Evolutionary conservation across 2,888 invertebrate species (phyloP).

Genomic region (Myopa tessellatipennis): DNA sequence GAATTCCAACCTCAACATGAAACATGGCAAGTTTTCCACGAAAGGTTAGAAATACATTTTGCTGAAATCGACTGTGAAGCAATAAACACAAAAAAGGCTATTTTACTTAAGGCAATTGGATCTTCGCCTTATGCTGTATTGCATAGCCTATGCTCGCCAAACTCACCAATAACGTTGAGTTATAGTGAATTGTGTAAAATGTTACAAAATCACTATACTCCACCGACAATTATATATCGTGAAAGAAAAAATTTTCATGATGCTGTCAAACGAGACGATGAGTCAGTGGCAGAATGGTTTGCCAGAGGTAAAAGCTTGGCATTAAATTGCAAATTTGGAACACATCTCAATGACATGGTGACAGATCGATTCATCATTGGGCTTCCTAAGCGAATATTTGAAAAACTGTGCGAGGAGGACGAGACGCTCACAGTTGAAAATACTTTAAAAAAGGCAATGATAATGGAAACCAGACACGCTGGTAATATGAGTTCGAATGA

Average conservation of each 20-base stretch:
- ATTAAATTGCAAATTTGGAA: slow-evolving; percentile 43
- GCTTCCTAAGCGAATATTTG: slow-evolving; percentile 38
- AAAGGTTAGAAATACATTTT: too few species aligned
- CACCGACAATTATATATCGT: slow-evolving; percentile 13
- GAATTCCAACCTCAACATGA: too few species aligned
- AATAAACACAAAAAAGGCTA: too few species aligned
- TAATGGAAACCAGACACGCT: not conserved
- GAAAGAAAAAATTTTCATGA: slow-evolving; percentile 25
- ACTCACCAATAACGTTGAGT: slow-evolving; percentile 28
- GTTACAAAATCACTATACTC: slow-evolving; percentile 17
- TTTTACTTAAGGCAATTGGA: slow-evolving; percentile 41
- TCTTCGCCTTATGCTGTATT: slow-evolving; percentile 28
- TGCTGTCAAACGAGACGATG: slow-evolving; percentile 29
- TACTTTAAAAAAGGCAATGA: slow-evolving; percentile 28
- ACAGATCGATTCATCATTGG: slow-evolving; percentile 42
- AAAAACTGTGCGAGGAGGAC: slow-evolving; percentile 45
- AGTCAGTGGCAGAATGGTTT: slow-evolving; percentile 41
- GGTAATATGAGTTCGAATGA: not conserved
- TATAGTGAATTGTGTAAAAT: slow-evolving; percentile 37
- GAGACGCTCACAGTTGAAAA: slow-evolving; percentile 40
- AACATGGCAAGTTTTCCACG: too few species aligned
- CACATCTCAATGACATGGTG: slow-evolving; percentile 39
- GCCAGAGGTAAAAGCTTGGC: slow-evolving; percentile 43
- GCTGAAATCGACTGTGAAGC: too few species aligned
- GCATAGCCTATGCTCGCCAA: slow-evolving; percentile 37